Evolutionary conservation across 2,113 vertebrate species (phyloP).

Genomic region (Equus przewalskii): DNA sequence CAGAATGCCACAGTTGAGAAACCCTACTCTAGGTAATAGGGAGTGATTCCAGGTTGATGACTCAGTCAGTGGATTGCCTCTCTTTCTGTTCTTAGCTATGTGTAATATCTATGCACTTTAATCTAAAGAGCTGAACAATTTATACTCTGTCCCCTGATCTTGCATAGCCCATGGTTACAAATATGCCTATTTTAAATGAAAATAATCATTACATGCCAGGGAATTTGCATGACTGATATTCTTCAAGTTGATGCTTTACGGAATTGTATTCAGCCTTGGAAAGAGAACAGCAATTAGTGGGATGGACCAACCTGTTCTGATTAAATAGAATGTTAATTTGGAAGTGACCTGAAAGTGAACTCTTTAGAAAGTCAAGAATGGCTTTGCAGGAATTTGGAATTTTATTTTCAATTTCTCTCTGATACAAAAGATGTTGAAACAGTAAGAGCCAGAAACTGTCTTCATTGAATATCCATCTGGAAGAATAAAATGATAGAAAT

Average conservation of each 20-base stretch:
- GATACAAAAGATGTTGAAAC: conserved; percentile 60
- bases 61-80: neutral
- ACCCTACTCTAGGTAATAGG: neutral
- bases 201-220: neutral
- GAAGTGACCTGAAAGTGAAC: conserved; percentile 70
- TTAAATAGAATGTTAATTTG: conserved; percentile 68
- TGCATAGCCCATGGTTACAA: neutral
- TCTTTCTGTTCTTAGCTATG: neutral
- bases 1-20: neutral
- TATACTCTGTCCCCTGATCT: neutral
- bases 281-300: conserved; percentile 60
- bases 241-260: conserved; percentile 10
- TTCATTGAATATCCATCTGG: conserved; percentile 71
- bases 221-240: conserved; percentile 18
- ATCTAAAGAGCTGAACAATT: conserved; percentile 1
- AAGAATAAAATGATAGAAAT: conserved; percentile 62
- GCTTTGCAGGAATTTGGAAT: conserved; percentile 67
- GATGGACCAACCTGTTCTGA: conserved; percentile 57
- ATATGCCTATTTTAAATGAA: conserved; percentile 41
- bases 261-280: conserved; percentile 60
- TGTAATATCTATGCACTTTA: neutral
- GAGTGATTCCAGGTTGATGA: neutral
- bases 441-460: conserved; percentile 57
- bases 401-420: conserved; percentile 74
- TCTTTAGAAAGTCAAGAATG: conserved; percentile 69